Conservation (phyloP, 2,888 invertebrate species). For the Euplexia lucipara region DNA sequence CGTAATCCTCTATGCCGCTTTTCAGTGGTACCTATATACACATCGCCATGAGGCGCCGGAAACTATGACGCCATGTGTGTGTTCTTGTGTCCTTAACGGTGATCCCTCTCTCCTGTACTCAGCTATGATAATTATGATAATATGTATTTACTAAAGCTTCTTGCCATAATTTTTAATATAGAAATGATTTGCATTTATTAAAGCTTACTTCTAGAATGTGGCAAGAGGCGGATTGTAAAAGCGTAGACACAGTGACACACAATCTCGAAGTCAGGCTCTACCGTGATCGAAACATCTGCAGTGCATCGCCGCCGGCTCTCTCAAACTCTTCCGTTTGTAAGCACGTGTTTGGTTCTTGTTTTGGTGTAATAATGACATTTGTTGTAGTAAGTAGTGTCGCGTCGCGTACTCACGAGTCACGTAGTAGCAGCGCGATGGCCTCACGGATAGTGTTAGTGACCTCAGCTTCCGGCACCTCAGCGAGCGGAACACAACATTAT, state of each 20-base stretch:
- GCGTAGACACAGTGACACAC: no score
- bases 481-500: slow-evolving; percentile 1
- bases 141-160: no score
- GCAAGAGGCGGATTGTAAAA: no score
- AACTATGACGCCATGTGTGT: not conserved
- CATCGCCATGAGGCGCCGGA: not conserved
- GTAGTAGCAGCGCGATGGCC: not conserved
- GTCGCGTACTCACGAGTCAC: not conserved
- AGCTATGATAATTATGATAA: no score
- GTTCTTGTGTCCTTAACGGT: not conserved
- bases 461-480: slow-evolving; percentile 13
- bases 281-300: no score
- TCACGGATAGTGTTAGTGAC: slow-evolving; percentile 9
- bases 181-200: no score
- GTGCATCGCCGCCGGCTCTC: no score
- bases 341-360: not conserved
- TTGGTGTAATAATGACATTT: not conserved
- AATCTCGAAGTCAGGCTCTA: no score
- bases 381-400: not conserved
- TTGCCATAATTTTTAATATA: no score
- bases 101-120: not conserved
- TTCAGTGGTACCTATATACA: not conserved
- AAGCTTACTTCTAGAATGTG: no score
- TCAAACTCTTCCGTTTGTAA: no score
- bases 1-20: not conserved